Evolutionary conservation across 2,888 invertebrate genomes (phyloP).

Genomic region (Cosmorhoe ocellata): DNA sequence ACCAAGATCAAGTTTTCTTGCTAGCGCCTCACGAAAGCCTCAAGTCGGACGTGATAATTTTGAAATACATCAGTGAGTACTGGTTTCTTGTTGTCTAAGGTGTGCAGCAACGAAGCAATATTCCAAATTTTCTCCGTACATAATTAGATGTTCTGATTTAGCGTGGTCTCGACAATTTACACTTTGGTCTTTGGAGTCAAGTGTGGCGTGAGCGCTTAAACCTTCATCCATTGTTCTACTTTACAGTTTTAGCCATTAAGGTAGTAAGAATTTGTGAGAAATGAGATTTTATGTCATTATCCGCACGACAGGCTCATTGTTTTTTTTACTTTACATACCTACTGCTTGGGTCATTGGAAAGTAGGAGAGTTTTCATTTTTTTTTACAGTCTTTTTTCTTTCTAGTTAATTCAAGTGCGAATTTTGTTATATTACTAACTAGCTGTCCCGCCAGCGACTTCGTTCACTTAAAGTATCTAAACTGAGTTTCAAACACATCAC

Average conservation of each 20-base stretch:
- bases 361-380: background rate
- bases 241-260: constrained; percentile 40
- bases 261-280: constrained; percentile 35
- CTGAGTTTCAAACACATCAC: too few relatives aligned
- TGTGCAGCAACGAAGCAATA: constrained; percentile 50
- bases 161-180: constrained; percentile 53
- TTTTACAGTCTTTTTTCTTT: too few relatives aligned
- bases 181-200: constrained; percentile 41
- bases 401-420: too few relatives aligned
- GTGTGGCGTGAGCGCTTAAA: constrained; percentile 40
- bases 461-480: too few relatives aligned
- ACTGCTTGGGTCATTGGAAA: background rate
- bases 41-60: constrained; percentile 58
- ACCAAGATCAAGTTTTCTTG: constrained; percentile 49
- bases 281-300: constrained; percentile 32
- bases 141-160: constrained; percentile 48
- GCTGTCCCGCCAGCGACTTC: too few relatives aligned
- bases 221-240: constrained; percentile 55
- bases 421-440: too few relatives aligned
- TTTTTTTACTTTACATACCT: constrained; percentile 4
- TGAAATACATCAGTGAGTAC: constrained; percentile 44
- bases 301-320: constrained; percentile 13
- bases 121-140: constrained; percentile 47
- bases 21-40: constrained; percentile 47
- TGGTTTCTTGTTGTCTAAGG: constrained; percentile 48